phyloP scores from a whole-genome alignment of 2,113 vertebrate species.

The Taxidea taxus region DNA sequence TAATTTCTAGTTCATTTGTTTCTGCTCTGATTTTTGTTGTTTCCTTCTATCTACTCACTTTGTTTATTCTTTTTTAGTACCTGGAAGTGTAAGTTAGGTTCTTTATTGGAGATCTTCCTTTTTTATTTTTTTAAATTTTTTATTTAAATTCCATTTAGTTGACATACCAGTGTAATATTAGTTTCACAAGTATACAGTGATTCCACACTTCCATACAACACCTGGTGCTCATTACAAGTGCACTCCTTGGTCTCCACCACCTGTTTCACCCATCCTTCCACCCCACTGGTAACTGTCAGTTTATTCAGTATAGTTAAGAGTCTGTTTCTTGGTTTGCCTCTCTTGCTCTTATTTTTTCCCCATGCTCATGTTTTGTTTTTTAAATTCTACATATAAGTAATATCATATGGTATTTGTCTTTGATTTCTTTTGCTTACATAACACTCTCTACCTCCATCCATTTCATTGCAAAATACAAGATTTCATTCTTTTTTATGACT shows the following conservation, averaged over 20 bases:
- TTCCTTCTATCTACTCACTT: not conserved
- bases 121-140: not conserved
- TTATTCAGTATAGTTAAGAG: not conserved
- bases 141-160: not conserved
- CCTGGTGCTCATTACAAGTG: not conserved
- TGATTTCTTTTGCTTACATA: not conserved
- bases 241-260: not conserved
- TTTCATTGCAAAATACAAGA: not conserved
- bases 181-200: not conserved
- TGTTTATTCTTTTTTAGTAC: not conserved
- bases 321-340: not conserved
- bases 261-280: not conserved
- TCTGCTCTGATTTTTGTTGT: not conserved
- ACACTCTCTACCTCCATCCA: not conserved
- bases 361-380: not conserved
- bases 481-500: not conserved
- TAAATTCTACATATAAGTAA: not conserved
- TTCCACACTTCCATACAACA: not conserved
- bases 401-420: not conserved
- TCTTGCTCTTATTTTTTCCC: not conserved
- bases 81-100: not conserved
- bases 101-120: not conserved
- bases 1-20: not conserved
- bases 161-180: not conserved
- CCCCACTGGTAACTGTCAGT: not conserved